Evolutionary conservation across 2,888 invertebrate genomes (phyloP).

Genomic region (Campoplex nolae): DNA sequence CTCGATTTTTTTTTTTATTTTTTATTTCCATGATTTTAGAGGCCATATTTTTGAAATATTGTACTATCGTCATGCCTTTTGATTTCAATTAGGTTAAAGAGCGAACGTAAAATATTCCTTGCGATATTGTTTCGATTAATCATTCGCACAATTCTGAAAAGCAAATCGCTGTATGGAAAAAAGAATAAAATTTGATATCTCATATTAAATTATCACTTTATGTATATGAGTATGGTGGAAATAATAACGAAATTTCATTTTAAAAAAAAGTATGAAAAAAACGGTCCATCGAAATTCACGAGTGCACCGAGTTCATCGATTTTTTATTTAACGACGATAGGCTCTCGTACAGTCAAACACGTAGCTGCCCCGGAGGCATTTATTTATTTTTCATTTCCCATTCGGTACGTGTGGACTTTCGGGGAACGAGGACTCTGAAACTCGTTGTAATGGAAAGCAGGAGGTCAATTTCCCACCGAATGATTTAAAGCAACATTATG

Average conservation of each 20-base stretch:
- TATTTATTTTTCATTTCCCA: conserved; percentile 31
- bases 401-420: conserved; percentile 40
- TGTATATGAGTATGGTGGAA: neutral
- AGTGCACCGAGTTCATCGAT: neutral
- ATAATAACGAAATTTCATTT: neutral
- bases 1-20: neutral
- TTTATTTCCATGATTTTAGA: neutral
- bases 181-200: neutral
- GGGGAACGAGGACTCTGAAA: conserved; percentile 1
- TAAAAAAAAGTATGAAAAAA: conserved; percentile 7
- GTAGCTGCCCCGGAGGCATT: conserved; percentile 3
- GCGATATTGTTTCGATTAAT: conserved; percentile 1
- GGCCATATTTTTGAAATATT: neutral
- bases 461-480: conserved; percentile 58
- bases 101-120: neutral
- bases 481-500: conserved; percentile 76
- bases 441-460: conserved; percentile 56
- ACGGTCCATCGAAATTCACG: conserved; percentile 42
- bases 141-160: neutral
- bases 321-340: conserved; percentile 27
- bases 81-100: neutral
- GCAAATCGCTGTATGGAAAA: conserved; percentile 4
- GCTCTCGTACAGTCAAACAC: conserved; percentile 17
- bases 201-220: neutral
- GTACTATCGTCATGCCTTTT: neutral